Base-by-base conservation (phyloP, 2,888 invertebrate genomes). In the Acleris emargana region DNA sequence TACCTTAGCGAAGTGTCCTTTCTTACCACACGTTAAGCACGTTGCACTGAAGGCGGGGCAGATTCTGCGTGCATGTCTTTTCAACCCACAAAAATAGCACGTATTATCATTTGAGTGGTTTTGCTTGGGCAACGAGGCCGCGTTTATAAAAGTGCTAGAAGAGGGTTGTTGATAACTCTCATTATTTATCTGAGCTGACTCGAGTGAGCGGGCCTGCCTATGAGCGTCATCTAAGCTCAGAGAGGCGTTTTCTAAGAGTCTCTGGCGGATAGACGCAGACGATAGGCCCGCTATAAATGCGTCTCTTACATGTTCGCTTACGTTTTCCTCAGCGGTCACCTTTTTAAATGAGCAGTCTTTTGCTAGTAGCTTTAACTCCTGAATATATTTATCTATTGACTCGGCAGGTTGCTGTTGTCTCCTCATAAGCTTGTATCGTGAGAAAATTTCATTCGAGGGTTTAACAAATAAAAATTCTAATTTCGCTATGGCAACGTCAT, bases 301-400 rank as follows among this genome's bases (percentile, higher is more conserved):
- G 22, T 51, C 51, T 25, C 25, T 22, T 7, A 51, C n/a, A 22
- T 51, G 25, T 28, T 58, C 58, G 13, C 32, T 58, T 7, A 49
- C 32, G 13, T 49, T 16, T 6, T 11, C 6, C 25, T 58, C 32
- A 2, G 49, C 47, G 1, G 58, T 32, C 32, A 58, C 58, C 1
- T 28, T 5, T 32, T 58, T 58, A 18, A 58, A 58, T 16, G 58
- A 47, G 13, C 32, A 49, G 18, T 58, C 28, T 47, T 58, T 58
- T 17, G 58, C 58, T 13, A 58, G 20, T 20, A 49, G 11, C 18
- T 54, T 22, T 2, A 54, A 20, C 20, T 54, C 42, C 38, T 54
- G 54, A 3, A 54, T 42, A 16, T 54, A 54, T 42, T 54, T 42
- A 11, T 54, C 42, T 1, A 42, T 42, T 2, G 7, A 4, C 20